phyloP scores from a whole-genome alignment of 2,113 vertebrate genomes.

The Prinia subflava region DNA sequence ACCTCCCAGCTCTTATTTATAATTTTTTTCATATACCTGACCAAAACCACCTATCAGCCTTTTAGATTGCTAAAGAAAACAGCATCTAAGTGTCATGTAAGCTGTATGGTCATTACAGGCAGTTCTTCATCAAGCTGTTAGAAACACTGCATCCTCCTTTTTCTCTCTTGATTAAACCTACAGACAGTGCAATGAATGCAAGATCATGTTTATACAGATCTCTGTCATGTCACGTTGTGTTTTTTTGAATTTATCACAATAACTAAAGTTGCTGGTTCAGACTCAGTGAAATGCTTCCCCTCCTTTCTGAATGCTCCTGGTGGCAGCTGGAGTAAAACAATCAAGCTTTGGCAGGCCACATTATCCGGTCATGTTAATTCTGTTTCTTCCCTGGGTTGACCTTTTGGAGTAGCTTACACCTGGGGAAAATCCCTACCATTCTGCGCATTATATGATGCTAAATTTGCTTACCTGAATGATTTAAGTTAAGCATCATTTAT shows the following conservation, averaged over 20 bases:
- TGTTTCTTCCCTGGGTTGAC: neutral
- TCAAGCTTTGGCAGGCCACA: fast-evolving
- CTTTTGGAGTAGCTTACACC: neutral
- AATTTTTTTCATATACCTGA: neutral
- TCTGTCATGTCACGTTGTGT: neutral
- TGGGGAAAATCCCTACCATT: neutral
- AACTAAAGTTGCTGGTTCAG: neutral
- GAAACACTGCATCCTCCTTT: neutral
- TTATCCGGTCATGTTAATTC: neutral
- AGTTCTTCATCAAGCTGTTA: neutral
- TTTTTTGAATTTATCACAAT: neutral
- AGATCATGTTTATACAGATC: neutral
- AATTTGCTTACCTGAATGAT: neutral
- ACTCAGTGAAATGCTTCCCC: neutral
- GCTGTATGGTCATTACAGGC: neutral
- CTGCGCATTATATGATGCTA: neutral
- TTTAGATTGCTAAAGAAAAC: neutral
- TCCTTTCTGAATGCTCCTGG: neutral
- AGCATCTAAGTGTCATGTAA: neutral
- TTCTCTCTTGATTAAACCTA: neutral
- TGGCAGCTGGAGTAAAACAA: neutral
- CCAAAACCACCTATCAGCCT: neutral
- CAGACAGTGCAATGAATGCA: neutral
- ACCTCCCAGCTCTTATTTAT: neutral
- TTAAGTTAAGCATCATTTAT: neutral